Evolutionary conservation across 2,113 vertebrate genomes (phyloP), one percentile per base, ranked within the genome.

Genomic region (Gyps fulvus): DNA sequence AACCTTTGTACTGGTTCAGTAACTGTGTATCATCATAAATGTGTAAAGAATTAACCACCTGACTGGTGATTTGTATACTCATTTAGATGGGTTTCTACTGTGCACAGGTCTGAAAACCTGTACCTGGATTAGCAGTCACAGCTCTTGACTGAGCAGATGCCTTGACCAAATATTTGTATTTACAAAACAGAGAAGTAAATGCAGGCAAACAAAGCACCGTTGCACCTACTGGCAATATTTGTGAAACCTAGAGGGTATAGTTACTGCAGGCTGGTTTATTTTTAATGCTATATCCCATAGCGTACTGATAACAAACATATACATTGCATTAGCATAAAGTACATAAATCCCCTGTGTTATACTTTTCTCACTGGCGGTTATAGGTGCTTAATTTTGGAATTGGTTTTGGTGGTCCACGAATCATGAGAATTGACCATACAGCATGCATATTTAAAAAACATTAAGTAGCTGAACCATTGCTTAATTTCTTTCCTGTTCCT

Each of bases 151-250:
- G 58, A 82, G 62, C 91, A 87, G 49, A n/a, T 87, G 91, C 87
- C 83, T 70, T 93, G 73, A 25, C 66, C 87, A 83, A 91, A 87
- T 90, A 94, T 93, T 92, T 94, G 7, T 93, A 26, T 94, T 94
- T 93, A 94, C 74, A 80, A 89, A 95, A 83, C 70, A 63, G 49
- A 89, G 70, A 61, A 57, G 78, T 77, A 49, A 83, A 77, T 16
- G 36, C 36, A 66, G 47, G 66, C 77, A 87, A 82, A 79, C 72
- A 79, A 78, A 65, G 38, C 47, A 47, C 59, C 38, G 3, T 81
- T 78, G 15, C 45, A 62, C 49, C 66, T 77, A 38, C 80, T 47
- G 91, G 81, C 62, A 79, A 23, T 89, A 70, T 93, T 70, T 91
- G 36, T 76, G 78, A 85, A 89, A 49, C 55, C 57, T 76, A 25